A percentile compares a stretch with the other conserved stretches of the same genome.
These are phyloP conservation scores for Coelopa pilipes DNA, from an alignment of 2,888 invertebrate genomes.

Conservation along the genomic window DNA sequence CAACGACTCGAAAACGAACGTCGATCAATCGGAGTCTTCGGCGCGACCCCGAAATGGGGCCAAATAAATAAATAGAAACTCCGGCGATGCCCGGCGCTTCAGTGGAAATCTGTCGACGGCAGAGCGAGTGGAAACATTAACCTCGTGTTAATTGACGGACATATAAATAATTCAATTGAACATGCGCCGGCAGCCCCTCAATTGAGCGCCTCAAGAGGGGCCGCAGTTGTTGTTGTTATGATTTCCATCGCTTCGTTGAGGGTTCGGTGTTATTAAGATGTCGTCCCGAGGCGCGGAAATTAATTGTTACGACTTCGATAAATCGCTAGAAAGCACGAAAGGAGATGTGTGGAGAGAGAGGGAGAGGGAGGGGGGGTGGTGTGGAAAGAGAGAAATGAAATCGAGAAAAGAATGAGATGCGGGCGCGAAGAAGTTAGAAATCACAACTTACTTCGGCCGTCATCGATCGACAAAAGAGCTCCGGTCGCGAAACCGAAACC, in stretches of 20 bases:
- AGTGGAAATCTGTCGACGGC: not conserved
- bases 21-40: too few species aligned
- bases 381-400: too few species aligned
- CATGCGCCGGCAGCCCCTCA: too few species aligned
- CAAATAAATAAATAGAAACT: not conserved
- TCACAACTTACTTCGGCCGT: too few species aligned
- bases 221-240: not conserved
- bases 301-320: too few species aligned
- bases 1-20: too few species aligned
- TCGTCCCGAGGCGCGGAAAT: too few species aligned
- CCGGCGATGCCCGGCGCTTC: not conserved
- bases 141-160: constrained; percentile 26
- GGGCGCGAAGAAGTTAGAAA: not conserved
- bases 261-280: not conserved
- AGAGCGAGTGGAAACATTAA: constrained; percentile 5
- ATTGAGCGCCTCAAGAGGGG: not conserved
- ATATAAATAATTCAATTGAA: constrained; percentile 25
- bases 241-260: not conserved
- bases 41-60: not conserved
- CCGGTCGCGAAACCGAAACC: too few species aligned
- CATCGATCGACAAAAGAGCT: too few species aligned
- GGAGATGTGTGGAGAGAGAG: not conserved
- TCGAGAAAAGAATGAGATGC: too few species aligned
- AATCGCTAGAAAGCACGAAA: too few species aligned
- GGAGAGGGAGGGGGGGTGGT: too few species aligned